Evolutionary conservation across 2,113 vertebrate genomes (phyloP).

Genomic region (Furnarius figulus): DNA sequence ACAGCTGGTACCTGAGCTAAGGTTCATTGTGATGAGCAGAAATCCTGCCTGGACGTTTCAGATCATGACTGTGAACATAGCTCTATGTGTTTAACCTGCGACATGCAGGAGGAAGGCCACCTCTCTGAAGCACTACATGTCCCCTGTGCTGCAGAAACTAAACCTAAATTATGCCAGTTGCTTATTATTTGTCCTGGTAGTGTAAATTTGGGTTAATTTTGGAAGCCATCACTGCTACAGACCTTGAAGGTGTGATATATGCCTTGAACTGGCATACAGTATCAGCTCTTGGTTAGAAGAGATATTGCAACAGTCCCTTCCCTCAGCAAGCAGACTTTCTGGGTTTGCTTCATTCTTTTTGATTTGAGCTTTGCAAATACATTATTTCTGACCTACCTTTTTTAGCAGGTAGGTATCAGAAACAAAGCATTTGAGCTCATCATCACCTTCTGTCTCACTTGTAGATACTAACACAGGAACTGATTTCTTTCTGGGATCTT

Average conservation of each 20-base stretch:
- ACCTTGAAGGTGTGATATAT: background rate
- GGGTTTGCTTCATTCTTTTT: background rate
- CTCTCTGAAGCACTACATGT: background rate
- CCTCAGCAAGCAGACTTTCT: background rate
- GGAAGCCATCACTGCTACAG: background rate
- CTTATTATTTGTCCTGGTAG: background rate
- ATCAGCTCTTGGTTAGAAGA: background rate
- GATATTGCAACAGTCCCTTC: background rate
- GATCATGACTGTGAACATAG: background rate
- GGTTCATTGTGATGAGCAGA: background rate
- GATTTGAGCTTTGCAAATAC: background rate
- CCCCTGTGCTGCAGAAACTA: background rate
- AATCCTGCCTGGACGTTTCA: background rate
- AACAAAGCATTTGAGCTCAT: background rate
- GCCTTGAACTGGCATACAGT: background rate
- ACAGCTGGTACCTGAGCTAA: background rate
- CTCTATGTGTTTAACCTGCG: background rate
- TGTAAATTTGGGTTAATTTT: background rate
- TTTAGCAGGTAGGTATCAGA: background rate
- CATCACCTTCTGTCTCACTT: background rate
- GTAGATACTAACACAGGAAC: background rate
- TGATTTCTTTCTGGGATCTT: background rate
- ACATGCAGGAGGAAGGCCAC: background rate
- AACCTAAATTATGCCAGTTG: background rate
- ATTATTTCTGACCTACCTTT: background rate